Evolutionary conservation across 2,888 invertebrate genomes (phyloP).

Genomic region (Lottia scabra): DNA sequence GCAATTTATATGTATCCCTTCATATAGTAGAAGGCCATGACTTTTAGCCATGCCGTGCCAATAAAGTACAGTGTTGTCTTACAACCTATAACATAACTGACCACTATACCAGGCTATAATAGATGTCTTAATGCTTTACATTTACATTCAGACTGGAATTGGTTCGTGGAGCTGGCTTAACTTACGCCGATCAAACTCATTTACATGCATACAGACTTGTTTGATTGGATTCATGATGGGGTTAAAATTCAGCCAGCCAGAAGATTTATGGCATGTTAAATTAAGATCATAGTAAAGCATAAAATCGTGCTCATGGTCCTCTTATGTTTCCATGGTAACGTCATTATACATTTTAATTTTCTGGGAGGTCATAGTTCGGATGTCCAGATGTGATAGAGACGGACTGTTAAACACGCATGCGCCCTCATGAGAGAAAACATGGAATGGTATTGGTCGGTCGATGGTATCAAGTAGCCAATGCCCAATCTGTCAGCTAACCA

Average conservation of each 20-base stretch:
- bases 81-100: too few relatives aligned
- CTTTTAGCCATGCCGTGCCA: too few relatives aligned
- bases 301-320: slow-evolving; percentile 31
- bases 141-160: not conserved
- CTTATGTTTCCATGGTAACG: slow-evolving; percentile 32
- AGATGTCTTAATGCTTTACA: not conserved
- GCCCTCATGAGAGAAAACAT: not conserved
- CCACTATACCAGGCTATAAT: too few relatives aligned
- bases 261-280: slow-evolving; percentile 35
- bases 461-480: not conserved
- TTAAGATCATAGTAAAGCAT: slow-evolving; percentile 33
- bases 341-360: slow-evolving; percentile 31
- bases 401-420: slow-evolving; percentile 7
- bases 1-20: not conserved
- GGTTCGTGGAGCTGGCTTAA: not conserved
- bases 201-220: slow-evolving; percentile 16
- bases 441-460: not conserved
- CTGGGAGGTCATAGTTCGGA: slow-evolving; percentile 20
- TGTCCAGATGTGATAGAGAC: slow-evolving; percentile 21
- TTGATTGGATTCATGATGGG: slow-evolving; percentile 17
- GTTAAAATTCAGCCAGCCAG: slow-evolving; percentile 14
- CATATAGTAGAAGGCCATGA: not conserved
- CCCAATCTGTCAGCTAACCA: not conserved
- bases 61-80: too few relatives aligned
- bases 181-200: slow-evolving; percentile 8